Percentiles rank a stretch among this genome's conserved stretches.
phyloP scores from a whole-genome alignment of 2,797 vertebrate species.

The Clarias pachynema region DNA sequence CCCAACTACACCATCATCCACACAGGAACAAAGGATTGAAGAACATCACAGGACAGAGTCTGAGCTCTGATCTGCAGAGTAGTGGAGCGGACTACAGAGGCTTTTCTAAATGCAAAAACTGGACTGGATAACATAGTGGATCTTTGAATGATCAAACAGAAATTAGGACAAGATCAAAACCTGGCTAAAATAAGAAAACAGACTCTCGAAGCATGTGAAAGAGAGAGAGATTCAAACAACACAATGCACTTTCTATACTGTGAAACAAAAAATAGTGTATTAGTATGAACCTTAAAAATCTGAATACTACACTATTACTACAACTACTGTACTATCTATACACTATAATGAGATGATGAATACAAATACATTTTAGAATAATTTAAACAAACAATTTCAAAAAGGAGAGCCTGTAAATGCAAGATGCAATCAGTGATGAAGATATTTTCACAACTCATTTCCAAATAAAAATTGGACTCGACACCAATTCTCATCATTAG shows the following conservation, averaged over 20 bases:
- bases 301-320: no score
- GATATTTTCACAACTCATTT: slow-evolving; percentile 14
- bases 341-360: slow-evolving; percentile 12
- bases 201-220: neutral
- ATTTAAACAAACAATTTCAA: slow-evolving; percentile 8
- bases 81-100: neutral
- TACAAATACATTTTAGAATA: slow-evolving; percentile 23
- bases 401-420: neutral
- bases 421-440: slow-evolving; percentile 1
- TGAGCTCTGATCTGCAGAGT: no score
- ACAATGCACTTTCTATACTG: neutral
- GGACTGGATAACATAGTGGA: neutral
- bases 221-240: neutral
- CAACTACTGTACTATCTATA: neutral
- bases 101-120: neutral
- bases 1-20: neutral
- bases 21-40: neutral
- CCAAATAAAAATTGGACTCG: neutral
- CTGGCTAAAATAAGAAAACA: neutral
- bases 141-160: neutral
- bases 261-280: neutral
- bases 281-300: neutral
- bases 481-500: neutral
- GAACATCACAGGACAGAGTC: neutral
- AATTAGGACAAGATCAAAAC: neutral